Base-by-base conservation (phyloP, 1,140 invertebrate species). In the Aphaenogaster floridana region DNA sequence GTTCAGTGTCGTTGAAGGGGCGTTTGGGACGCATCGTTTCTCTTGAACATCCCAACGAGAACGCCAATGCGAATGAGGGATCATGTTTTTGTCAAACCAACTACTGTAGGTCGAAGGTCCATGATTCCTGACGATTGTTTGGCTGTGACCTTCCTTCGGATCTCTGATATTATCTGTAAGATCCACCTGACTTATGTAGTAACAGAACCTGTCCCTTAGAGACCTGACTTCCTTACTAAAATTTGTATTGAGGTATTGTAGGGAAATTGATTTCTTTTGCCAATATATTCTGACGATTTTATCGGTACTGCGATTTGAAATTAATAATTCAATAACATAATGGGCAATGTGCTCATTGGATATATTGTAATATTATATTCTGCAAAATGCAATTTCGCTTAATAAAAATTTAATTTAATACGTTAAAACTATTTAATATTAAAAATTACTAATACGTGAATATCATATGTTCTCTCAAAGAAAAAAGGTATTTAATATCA, bases 11-110 rank as follows among this genome's bases (percentile, higher is more conserved):
- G 36, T 80, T 52, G 34, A 81, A 69, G 64, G 9, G 15, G 17
- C 78, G 54, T 84, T 84, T 76, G 42, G 54, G 28, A 74, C 13
- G 13, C 13, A 57, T 48, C 4, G 8, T 61, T 74, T 74, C 15
- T 17, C 3, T 36, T 15, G 36, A 71, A 17, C n/a, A 34, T 52
- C 4, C 13, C 50, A 34, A 66, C 6, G 17, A 54, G 9, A 68
- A 84, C 11, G 28, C 0, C 48, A 34, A 68, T 68, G 39, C 11
- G 42, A 6, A 48, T 69, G 11, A 69, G 45, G 13, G 1, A 50
- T 21, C 42, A 28, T 28, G 54, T 61, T 84, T 76, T 61, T 74
- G 69, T 1, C 34, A 74, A 42, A 34, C 45, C 15, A 28, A 83
- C 52, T 74, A 9, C 34, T n/a, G 7, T 21, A 61, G 42, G 42